These are phyloP conservation scores for Portevinia maculata DNA, from an alignment of 2,888 invertebrate genomes.

Conservation along the genomic window DNA sequence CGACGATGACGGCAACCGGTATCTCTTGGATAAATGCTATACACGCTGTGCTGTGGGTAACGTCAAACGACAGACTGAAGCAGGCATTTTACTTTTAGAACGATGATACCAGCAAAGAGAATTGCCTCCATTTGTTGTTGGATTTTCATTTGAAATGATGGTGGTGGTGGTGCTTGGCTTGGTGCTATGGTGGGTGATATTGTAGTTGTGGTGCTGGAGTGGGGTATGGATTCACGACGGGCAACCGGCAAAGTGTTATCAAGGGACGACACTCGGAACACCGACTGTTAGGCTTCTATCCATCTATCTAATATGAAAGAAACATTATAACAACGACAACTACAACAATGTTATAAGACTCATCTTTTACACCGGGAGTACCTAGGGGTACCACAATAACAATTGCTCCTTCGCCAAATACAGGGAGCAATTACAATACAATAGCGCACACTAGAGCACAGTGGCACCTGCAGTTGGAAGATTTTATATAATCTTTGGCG, in stretches of 20 bases:
- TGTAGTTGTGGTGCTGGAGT: slow-evolving; percentile 24
- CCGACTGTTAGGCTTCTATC: slow-evolving; percentile 61
- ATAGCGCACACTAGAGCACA: slow-evolving; percentile 15
- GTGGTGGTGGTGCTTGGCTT: slow-evolving; percentile 44
- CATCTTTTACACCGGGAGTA: slow-evolving; percentile 47
- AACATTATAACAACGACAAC: slow-evolving; percentile 61
- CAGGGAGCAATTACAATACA: slow-evolving; percentile 27
- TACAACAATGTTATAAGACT: slow-evolving; percentile 55
- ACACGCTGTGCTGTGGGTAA: slow-evolving; percentile 76
- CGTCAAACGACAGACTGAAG: slow-evolving; percentile 82
- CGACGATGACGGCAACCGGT: slow-evolving; percentile 61
- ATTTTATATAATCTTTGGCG: too few species aligned
- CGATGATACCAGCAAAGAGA: slow-evolving; percentile 78
- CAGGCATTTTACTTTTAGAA: slow-evolving; percentile 81
- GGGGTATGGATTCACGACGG: slow-evolving; percentile 45
- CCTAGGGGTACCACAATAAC: slow-evolving; percentile 42
- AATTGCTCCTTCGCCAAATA: slow-evolving; percentile 33
- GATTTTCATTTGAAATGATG: slow-evolving; percentile 50
- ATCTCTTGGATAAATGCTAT: slow-evolving; percentile 69
- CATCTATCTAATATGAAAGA: slow-evolving; percentile 66
- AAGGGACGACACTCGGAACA: slow-evolving; percentile 57
- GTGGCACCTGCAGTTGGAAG: slow-evolving; percentile 20
- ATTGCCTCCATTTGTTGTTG: slow-evolving; percentile 73
- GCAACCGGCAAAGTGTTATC: slow-evolving; percentile 64
- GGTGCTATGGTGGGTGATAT: slow-evolving; percentile 54